Evolutionary conservation across 2,797 vertebrate genomes (phyloP).

Genomic region (Morus bassanus): DNA sequence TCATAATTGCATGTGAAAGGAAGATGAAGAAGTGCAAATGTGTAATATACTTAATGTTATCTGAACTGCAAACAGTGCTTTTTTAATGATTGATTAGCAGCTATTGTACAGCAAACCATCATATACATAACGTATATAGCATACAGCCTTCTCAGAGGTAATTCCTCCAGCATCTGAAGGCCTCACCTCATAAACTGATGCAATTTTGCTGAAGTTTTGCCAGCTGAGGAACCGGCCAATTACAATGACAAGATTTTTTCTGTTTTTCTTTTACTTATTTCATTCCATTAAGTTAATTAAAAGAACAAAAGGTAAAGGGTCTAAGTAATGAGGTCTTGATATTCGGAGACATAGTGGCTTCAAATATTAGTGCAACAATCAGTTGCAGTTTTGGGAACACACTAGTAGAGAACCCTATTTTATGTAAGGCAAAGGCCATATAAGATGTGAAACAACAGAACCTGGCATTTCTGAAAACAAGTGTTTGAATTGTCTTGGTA

Average conservation of each 20-base stretch:
- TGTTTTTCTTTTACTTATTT: not conserved
- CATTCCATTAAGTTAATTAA: not conserved
- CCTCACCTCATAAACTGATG: not conserved
- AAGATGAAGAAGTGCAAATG: not conserved
- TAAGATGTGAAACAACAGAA: not conserved
- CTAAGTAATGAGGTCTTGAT: not conserved
- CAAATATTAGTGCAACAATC: not conserved
- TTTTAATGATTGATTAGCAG: not conserved
- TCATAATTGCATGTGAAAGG: not conserved
- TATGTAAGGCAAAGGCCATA: not conserved
- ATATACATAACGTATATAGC: not conserved
- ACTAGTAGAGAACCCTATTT: not conserved
- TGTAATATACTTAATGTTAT: not conserved
- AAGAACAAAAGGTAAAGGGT: not conserved
- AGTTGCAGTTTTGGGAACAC: not conserved
- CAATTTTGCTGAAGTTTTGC: not conserved
- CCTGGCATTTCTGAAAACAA: not conserved
- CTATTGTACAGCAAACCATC: not conserved
- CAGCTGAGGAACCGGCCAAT: not conserved
- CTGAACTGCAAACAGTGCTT: not conserved
- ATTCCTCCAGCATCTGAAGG: not conserved
- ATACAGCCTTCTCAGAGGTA: not conserved
- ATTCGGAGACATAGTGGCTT: not conserved
- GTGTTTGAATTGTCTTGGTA: not conserved
- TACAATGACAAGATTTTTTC: not conserved